phyloP scores from a whole-genome alignment of 2,888 invertebrate genomes.

The Prosopocoilus inquinatus region DNA sequence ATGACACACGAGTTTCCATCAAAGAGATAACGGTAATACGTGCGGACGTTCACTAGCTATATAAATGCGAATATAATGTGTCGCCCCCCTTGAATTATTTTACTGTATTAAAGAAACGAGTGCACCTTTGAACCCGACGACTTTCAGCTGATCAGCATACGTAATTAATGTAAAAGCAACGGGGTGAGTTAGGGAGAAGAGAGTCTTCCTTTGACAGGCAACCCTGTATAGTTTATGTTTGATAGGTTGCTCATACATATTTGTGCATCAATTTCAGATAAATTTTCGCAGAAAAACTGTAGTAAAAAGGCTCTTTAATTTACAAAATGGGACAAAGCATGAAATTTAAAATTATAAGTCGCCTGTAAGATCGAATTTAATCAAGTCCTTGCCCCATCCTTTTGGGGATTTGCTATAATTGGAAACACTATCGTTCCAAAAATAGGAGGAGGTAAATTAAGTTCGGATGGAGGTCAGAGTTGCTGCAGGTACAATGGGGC shows the following conservation, averaged over 20 bases:
- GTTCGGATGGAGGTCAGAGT: constrained; percentile 33
- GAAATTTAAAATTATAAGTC: not conserved
- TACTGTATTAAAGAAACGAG: not conserved
- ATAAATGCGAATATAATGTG: constrained; percentile 1
- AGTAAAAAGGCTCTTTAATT: not conserved
- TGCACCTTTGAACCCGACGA: not conserved
- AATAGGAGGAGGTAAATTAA: constrained; percentile 35
- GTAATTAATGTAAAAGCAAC: not conserved
- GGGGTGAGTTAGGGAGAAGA: no score
- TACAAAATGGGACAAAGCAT: not conserved
- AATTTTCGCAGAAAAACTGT: no score
- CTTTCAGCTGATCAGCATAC: not conserved
- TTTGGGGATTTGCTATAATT: constrained; percentile 28
- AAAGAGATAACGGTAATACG: constrained; percentile 15
- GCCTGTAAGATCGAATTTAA: not conserved
- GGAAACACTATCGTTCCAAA: constrained; percentile 33
- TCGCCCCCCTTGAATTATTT: not conserved
- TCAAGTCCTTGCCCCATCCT: not conserved
- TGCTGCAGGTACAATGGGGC: constrained; percentile 36
- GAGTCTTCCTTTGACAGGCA: no score
- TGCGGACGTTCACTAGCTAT: not conserved
- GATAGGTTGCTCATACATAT: no score
- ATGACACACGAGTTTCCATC: constrained; percentile 42
- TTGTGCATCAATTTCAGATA: no score
- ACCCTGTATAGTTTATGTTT: no score